A percentile compares a stretch with the other conserved stretches of the same genome.
Evolutionary conservation across 1,140 invertebrate genomes (phyloP).

Genomic region (Zaprionus inermis): DNA sequence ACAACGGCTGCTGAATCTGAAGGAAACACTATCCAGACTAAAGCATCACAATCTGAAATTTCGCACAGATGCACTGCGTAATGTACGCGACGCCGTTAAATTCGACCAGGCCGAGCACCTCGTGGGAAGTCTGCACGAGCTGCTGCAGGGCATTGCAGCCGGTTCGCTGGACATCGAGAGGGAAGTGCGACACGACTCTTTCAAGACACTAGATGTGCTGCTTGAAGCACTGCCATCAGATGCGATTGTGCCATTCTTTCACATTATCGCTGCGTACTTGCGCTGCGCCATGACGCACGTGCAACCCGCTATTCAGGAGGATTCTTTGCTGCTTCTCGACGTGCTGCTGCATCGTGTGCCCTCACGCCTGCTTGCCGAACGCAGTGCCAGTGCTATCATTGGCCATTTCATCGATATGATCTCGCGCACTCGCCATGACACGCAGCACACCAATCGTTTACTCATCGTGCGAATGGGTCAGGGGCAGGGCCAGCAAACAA

Average conservation of each 20-base stretch:
- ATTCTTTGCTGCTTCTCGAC: conserved; percentile 92
- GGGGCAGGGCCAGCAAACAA: conserved; percentile 87
- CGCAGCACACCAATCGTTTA: conserved; percentile 86
- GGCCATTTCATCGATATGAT: conserved; percentile 92
- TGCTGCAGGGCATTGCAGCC: conserved; percentile 89
- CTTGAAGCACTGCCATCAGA: conserved; percentile 85
- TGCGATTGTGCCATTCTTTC: conserved; percentile 88
- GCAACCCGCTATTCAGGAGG: conserved; percentile 90
- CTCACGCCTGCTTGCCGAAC: conserved; percentile 86
- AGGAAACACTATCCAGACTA: conserved; percentile 90
- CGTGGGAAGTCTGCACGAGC: conserved; percentile 87
- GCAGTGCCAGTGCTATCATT: conserved; percentile 88
- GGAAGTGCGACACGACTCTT: conserved; percentile 88
- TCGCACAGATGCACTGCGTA: conserved; percentile 88
- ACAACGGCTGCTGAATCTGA: conserved; percentile 90
- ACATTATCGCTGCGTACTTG: conserved; percentile 90
- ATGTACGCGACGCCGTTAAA: conserved; percentile 89
- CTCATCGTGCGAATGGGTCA: conserved; percentile 87
- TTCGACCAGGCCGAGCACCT: conserved; percentile 83
- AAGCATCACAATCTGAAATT: conserved; percentile 91
- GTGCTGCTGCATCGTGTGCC: conserved; percentile 87
- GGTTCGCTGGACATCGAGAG: conserved; percentile 90
- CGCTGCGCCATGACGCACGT: conserved; percentile 95
- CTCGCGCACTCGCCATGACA: conserved; percentile 87
- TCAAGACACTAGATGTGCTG: conserved; percentile 88